Conservation (phyloP, 1,140 invertebrate genomes). For the Aleiodes sp. region DNA sequence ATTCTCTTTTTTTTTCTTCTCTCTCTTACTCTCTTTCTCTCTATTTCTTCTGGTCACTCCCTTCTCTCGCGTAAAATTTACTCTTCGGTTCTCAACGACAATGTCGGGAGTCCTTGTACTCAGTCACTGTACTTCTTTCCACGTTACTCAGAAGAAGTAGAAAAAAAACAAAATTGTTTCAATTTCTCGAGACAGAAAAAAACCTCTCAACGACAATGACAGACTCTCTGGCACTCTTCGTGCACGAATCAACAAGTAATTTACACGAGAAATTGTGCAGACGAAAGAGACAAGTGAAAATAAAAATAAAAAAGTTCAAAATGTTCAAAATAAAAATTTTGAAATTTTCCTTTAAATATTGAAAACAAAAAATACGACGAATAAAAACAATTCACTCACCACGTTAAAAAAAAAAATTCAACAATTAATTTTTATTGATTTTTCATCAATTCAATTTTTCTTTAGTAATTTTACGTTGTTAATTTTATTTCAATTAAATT, state of each 20-base stretch:
- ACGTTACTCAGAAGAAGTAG: neutral
- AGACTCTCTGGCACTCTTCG: slow-evolving; percentile 5
- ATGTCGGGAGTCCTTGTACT: neutral
- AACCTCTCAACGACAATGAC: neutral
- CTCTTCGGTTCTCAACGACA: slow-evolving; percentile 4
- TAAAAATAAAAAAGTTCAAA: too few species aligned
- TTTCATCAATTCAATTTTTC: too few species aligned
- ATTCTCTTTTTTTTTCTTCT: neutral
- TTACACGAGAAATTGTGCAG: neutral
- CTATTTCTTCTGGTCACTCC: neutral
- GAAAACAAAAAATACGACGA: neutral
- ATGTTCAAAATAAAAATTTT: too few species aligned
- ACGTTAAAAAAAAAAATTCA: neutral
- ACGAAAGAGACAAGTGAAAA: too few species aligned
- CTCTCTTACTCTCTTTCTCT: too few species aligned
- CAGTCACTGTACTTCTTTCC: neutral
- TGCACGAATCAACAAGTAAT: slow-evolving; percentile 1
- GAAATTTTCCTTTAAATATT: neutral
- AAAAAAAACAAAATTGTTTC: neutral
- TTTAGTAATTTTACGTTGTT: neutral
- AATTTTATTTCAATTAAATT: slow-evolving; percentile 15
- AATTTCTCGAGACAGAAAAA: too few species aligned
- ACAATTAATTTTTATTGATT: neutral
- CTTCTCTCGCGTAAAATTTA: slow-evolving; percentile 8
- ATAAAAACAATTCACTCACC: slow-evolving; percentile 3